phyloP scores from a whole-genome alignment of 2,797 vertebrate species.

The Xyrichtys novacula region DNA sequence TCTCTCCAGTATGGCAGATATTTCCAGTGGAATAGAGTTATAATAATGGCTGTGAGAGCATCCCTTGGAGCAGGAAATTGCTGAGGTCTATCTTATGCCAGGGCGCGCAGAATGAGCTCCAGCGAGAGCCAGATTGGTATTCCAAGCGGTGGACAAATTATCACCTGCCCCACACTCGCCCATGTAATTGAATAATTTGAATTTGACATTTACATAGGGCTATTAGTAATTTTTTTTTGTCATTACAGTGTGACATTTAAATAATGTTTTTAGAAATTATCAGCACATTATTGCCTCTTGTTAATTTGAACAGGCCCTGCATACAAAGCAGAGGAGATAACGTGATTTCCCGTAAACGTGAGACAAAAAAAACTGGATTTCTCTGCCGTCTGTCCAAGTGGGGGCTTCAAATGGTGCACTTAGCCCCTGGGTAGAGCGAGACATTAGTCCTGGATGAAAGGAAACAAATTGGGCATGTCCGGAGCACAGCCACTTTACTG shows the following conservation, averaged over 20 bases:
- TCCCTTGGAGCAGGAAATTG: conserved; percentile 77
- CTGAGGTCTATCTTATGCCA: conserved; percentile 69
- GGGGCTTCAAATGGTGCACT: conserved; percentile 73
- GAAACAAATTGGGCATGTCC: conserved; percentile 86
- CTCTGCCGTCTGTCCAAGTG: conserved; percentile 61
- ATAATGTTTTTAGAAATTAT: conserved; percentile 84
- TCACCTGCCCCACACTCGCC: conserved; percentile 69
- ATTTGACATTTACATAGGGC: conserved; percentile 86
- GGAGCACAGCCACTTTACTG: conserved; percentile 77
- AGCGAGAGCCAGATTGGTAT: conserved; percentile 76
- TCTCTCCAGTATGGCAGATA: conserved; percentile 69
- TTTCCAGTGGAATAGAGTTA: conserved; percentile 74
- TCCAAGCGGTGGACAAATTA: conserved; percentile 72
- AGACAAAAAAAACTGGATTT: conserved; percentile 53
- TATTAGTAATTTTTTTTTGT: conserved; percentile 76
- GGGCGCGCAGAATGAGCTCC: conserved; percentile 51
- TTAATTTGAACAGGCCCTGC: conserved; percentile 72
- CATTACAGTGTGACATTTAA: conserved; percentile 85
- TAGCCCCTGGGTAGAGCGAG: conserved; percentile 74
- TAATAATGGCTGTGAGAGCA: conserved; percentile 75
- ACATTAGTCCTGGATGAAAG: conserved; percentile 85
- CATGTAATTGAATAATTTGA: conserved; percentile 86
- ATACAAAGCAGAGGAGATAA: conserved; percentile 68
- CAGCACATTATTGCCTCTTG: conserved; percentile 78
- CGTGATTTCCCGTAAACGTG: conserved; percentile 55